Percentiles rank a stretch among this genome's conserved stretches.
phyloP scores from a whole-genome alignment of 1,140 invertebrate genomes.

The Panulirus ornatus region DNA sequence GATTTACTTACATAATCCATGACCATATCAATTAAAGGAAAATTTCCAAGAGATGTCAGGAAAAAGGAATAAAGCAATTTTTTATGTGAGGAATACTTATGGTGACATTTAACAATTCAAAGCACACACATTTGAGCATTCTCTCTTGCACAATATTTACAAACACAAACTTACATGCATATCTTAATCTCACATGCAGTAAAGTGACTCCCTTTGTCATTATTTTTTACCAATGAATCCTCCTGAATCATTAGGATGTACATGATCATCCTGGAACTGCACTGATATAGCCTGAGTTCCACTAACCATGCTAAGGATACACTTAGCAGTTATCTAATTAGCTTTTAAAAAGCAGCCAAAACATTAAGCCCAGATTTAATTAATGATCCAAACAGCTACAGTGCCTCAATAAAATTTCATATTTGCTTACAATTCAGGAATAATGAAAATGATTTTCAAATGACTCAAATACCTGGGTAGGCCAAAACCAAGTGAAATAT shows the following conservation, averaged over 20 bases:
- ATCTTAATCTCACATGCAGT: background rate
- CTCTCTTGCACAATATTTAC: constrained; percentile 13
- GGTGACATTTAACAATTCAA: background rate
- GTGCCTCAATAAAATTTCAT: no score
- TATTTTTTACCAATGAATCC: background rate
- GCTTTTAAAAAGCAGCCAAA: background rate
- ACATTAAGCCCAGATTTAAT: background rate
- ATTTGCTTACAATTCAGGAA: no score
- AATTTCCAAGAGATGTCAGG: no score
- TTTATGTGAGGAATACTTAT: background rate
- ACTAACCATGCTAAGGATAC: background rate
- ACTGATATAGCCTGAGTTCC: background rate
- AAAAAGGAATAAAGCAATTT: background rate
- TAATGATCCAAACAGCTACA: background rate
- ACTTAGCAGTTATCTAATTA: background rate
- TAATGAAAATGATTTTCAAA: no score
- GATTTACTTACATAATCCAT: no score
- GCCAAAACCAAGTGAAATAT: no score
- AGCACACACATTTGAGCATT: background rate
- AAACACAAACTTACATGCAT: constrained; percentile 6
- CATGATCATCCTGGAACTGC: background rate
- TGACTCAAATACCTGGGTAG: no score
- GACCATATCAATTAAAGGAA: no score
- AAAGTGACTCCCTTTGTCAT: background rate
- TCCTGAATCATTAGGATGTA: background rate